Base-by-base conservation (phyloP, 2,888 invertebrate genomes). In the Homarus gammarus region DNA sequence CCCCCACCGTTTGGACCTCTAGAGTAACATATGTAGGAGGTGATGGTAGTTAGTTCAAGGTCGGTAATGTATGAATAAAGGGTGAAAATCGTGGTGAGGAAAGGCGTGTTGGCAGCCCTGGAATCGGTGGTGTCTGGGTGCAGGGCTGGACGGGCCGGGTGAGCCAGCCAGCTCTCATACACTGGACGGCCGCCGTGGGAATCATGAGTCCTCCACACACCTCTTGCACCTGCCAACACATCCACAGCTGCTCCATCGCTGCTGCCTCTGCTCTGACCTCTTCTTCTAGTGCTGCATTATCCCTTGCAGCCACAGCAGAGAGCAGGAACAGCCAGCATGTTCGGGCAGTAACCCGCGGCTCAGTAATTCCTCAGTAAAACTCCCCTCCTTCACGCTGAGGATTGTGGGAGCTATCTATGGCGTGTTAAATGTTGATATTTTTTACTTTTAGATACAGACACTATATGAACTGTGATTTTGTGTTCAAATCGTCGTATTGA, bases 351-450 rank as follows among this genome's bases (percentile, higher is more conserved):
- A 22, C 49, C 78, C 92, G 92, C 93, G 87, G 38, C 77, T 27
- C 85, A 90, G 92, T 93, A 91, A 94, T 94, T 91, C 90, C 94
- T 94, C 70, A 93, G 90, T 10, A 92, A n/a, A n/a, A 92, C 92
- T 94, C 94, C 90, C 40, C 40, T 36, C 15, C 64, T 8, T 75
- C 61, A 73, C 68, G 72, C 72, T 94, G 94, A 36, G 94, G 94
- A 73, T 94, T 93, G 92, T 94, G 94, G 91, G 93, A 94, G 92
- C 94, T 94, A 91, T 94, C 94, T 78, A 93, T 92, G 49, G 92
- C 92, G 83, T 93, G 93, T 92, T 94, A 94, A 92, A 82, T 82
- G 44, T 38, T 36, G 38, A 64, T 31, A 44, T 36, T 82, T 64
- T 82, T 44, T 73, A 40, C 38, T 68, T 38, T 51, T 82, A 64